Evolutionary conservation across 2,888 invertebrate species (phyloP).

Genomic region (Eupithecia subfuscata): DNA sequence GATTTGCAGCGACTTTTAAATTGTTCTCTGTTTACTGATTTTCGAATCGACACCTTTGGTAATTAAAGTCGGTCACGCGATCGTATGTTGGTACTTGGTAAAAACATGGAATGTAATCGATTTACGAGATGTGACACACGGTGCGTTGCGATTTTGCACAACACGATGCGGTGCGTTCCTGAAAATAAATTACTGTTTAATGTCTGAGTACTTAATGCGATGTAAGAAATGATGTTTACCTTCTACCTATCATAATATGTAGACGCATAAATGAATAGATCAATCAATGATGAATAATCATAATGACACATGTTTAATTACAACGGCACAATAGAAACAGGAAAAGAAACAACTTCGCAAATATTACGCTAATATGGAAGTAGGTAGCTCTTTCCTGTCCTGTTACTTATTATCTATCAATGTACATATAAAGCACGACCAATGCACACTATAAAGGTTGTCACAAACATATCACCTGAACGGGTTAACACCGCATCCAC

Average conservation of each 20-base stretch:
- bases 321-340: constrained; percentile 1
- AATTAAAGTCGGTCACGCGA: constrained; percentile 81
- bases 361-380: background rate
- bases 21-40: constrained; percentile 69
- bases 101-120: constrained; percentile 77
- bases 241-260: background rate
- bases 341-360: background rate
- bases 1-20: constrained; percentile 71
- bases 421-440: background rate
- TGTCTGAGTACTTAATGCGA: background rate
- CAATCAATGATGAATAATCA: background rate
- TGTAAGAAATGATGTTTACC: background rate
- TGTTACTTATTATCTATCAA: background rate
- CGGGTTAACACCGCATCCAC: background rate
- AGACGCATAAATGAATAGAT: background rate
- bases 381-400: constrained; percentile 1
- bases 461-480: background rate
- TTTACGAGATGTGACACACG: constrained; percentile 56
- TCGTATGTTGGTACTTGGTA: constrained; percentile 56
- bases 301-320: constrained; percentile 1
- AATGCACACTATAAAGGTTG: background rate
- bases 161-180: background rate
- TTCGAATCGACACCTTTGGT: constrained; percentile 80
- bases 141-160: constrained; percentile 9
- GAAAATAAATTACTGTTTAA: background rate